Evolutionary conservation across 2,888 invertebrate species (phyloP).

Genomic region (Sminthurides aquaticus): DNA sequence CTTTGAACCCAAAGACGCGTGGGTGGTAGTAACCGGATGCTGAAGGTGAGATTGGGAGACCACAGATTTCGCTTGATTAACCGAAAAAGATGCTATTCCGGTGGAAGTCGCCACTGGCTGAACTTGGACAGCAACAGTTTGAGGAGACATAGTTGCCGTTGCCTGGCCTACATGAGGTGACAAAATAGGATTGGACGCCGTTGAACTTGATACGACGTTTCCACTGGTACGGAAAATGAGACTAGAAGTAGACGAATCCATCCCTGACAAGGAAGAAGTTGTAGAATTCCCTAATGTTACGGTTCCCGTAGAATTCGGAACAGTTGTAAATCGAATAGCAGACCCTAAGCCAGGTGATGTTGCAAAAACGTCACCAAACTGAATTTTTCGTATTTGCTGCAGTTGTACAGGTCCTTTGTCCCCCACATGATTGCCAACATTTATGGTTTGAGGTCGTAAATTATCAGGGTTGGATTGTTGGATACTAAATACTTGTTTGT

Average conservation of each 20-base stretch:
- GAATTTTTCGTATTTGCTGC: constrained; percentile 9
- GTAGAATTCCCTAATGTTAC: neutral
- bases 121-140: constrained; percentile 18
- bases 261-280: neutral
- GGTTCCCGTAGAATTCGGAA: constrained; percentile 14
- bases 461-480: constrained; percentile 9
- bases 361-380: constrained; percentile 17
- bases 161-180: neutral
- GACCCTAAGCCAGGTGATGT: constrained; percentile 14
- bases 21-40: constrained; percentile 7
- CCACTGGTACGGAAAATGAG: constrained; percentile 15
- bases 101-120: constrained; percentile 5
- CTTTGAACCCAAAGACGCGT: constrained; percentile 7
- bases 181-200: neutral
- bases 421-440: too few relatives aligned
- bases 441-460: neutral
- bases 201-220: neutral
- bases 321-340: constrained; percentile 25
- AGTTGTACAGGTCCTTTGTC: neutral
- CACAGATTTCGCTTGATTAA: neutral
- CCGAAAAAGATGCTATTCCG: neutral
- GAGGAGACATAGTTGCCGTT: neutral
- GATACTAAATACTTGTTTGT: constrained; percentile 15
- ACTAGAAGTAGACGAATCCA: constrained; percentile 9
- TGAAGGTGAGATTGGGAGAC: neutral